phyloP scores from a whole-genome alignment of 1,140 invertebrate genomes.

The Lucilia sericata region DNA sequence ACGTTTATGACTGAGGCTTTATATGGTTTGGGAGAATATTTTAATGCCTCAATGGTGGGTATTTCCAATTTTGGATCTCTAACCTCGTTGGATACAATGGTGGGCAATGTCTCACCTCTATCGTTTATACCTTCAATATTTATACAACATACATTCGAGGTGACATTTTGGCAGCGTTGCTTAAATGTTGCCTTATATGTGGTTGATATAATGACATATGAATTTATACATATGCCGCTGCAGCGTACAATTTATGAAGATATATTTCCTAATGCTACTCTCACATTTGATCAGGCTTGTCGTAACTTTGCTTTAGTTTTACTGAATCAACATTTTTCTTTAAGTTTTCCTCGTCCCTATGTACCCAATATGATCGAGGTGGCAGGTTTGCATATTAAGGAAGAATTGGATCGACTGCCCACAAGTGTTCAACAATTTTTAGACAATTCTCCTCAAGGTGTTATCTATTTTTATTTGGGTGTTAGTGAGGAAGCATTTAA shows the following conservation, averaged over 20 bases:
- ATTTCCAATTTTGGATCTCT: constrained; percentile 59
- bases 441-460: constrained; percentile 73
- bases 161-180: constrained; percentile 67
- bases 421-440: constrained; percentile 69
- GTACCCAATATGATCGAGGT: constrained; percentile 70
- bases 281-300: constrained; percentile 54
- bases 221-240: constrained; percentile 51
- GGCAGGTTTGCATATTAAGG: constrained; percentile 71
- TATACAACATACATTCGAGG: constrained; percentile 58
- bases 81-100: constrained; percentile 50
- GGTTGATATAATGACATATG: constrained; percentile 50
- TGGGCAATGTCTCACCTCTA: constrained; percentile 58
- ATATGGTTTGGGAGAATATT: constrained; percentile 57
- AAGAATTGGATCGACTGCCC: constrained; percentile 64
- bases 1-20: constrained; percentile 53
- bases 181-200: constrained; percentile 62
- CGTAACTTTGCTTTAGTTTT: constrained; percentile 70
- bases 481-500: constrained; percentile 70
- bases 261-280: constrained; percentile 58
- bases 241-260: constrained; percentile 64
- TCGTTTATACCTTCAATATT: constrained; percentile 65
- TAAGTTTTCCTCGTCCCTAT: constrained; percentile 70
- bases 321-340: constrained; percentile 71
- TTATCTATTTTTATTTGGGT: constrained; percentile 79
- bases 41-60: constrained; percentile 60